phyloP scores from a whole-genome alignment of 2,888 invertebrate species.

The Anoplius nigerrimus region DNA sequence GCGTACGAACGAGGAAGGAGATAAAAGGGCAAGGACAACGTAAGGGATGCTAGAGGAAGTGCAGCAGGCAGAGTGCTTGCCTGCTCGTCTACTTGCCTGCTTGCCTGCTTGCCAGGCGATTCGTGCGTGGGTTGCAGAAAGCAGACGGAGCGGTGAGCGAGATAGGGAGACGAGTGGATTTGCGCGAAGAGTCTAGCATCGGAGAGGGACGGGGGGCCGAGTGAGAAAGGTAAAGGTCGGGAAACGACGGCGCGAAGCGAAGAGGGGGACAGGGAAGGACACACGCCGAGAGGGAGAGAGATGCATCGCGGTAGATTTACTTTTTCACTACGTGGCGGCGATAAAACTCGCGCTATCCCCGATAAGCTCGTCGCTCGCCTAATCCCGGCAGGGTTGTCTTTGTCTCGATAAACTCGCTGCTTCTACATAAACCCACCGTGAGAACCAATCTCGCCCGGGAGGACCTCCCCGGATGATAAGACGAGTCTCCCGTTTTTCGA shows the following conservation, averaged over 20 bases:
- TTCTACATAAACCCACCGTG: conserved; percentile 5
- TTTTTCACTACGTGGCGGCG: conserved; percentile 31
- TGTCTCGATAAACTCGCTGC: conserved; percentile 29
- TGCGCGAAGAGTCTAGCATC: not conserved
- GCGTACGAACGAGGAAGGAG: conserved; percentile 4
- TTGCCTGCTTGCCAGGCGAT: no score
- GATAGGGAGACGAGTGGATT: not conserved
- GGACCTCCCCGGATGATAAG: conserved; percentile 19
- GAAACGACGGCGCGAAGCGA: not conserved
- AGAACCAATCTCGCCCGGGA: conserved; percentile 12
- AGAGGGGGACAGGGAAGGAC: not conserved
- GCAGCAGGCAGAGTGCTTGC: no score
- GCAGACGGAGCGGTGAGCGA: not conserved
- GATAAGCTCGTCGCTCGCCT: conserved; percentile 30
- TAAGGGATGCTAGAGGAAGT: conserved; percentile 1
- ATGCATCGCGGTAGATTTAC: conserved; percentile 20
- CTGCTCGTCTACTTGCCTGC: no score
- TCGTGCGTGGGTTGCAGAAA: not conserved
- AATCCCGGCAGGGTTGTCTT: conserved; percentile 28
- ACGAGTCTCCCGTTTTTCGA: conserved; percentile 5
- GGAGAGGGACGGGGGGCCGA: not conserved
- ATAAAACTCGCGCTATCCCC: conserved; percentile 21
- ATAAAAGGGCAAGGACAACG: not conserved
- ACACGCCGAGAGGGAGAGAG: no score
- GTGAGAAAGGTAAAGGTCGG: conserved; percentile 6